Base-by-base conservation (phyloP, 2,888 invertebrate species). In the Ceraclea dissimilis region DNA sequence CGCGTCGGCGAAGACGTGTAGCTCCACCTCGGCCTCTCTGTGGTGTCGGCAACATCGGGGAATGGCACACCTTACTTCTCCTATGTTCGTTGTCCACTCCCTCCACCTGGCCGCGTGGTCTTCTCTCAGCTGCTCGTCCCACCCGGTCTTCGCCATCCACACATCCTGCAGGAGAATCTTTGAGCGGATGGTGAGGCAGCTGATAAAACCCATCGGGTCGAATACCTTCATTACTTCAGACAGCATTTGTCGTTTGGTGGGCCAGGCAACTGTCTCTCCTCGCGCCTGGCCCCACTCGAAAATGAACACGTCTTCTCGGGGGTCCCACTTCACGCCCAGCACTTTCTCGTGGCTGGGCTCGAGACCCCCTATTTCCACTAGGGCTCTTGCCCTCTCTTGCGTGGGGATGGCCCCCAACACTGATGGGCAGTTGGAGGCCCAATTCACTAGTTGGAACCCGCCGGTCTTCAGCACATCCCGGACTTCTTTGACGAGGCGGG, bases 1-100 rank as follows among this genome's bases (percentile, higher is more conserved):
- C 1, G 62, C 60, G 22, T 62, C 61, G 20, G 59, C 50, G 20
- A 63, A 59, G 1, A 61, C 34, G 26, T 63, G 57, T 6, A 62
- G 50, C 11, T 61, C 44, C 1, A 47, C 31, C 22, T 11, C 2
- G 6, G 5, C 10, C 1, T 2, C 2, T n/a, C 11, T 46, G 2
- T 13, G 8, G 2, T 1, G 8, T 1, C 34, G 4, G 10, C 17
- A 43, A 6, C 31, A 22, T 21, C 54, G 17, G n/a, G 47, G 49
- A 4, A 54, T 43, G 2, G 33, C 4, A n/a, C 49, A 49, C 16
- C 2, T 19, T 16, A 16, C 21, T 4, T 18, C 5, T 2, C 31
- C 1, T 6, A 49, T 2, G 19, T 33, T 13, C 2, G 16, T 5
- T 31, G 2, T 2, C 19, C 34, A 54, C 8, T 54, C 39, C 8